These are phyloP conservation scores for Silurus asotus DNA, from an alignment of 2,113 vertebrate genomes.

Conservation along the genomic window DNA sequence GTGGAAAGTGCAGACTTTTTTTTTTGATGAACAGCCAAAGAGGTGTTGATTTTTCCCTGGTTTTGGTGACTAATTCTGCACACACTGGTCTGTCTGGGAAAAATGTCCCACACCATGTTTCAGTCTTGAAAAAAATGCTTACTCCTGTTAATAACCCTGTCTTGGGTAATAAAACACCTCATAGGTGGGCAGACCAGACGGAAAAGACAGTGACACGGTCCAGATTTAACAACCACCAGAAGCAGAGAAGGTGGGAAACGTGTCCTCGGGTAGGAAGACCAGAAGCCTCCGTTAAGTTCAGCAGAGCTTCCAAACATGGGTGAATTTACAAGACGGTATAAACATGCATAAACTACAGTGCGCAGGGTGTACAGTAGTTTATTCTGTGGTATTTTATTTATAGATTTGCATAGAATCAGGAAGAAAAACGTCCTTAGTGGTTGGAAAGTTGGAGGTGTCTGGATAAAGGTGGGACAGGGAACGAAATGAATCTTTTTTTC, in stretches of 20 bases:
- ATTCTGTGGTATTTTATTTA: background rate
- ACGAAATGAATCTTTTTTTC: background rate
- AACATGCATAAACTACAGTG: constrained; percentile 2
- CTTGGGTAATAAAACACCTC: constrained; percentile 33
- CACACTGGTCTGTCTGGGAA: constrained; percentile 31
- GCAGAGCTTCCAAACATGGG: background rate
- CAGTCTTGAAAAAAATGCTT: constrained; percentile 8
- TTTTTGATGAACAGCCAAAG: background rate
- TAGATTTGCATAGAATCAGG: background rate
- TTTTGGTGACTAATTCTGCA: constrained; percentile 39
- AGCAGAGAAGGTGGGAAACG: constrained; percentile 1
- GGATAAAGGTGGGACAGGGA: background rate
- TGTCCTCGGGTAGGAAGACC: constrained; percentile 17
- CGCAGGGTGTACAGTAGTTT: background rate
- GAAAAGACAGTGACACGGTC: constrained; percentile 43
- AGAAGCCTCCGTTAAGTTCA: background rate
- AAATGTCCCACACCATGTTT: background rate
- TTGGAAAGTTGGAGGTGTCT: background rate
- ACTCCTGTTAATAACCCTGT: constrained; percentile 1
- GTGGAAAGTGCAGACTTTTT: background rate
- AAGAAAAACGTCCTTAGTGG: background rate
- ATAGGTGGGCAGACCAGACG: constrained; percentile 11
- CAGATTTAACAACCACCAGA: constrained; percentile 24
- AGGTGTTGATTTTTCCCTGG: constrained; percentile 18
- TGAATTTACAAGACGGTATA: background rate